Percentiles rank a stretch among this genome's conserved stretches.
Conservation (phyloP, 1,140 invertebrate genomes). For the Ooceraea biroi region DNA sequence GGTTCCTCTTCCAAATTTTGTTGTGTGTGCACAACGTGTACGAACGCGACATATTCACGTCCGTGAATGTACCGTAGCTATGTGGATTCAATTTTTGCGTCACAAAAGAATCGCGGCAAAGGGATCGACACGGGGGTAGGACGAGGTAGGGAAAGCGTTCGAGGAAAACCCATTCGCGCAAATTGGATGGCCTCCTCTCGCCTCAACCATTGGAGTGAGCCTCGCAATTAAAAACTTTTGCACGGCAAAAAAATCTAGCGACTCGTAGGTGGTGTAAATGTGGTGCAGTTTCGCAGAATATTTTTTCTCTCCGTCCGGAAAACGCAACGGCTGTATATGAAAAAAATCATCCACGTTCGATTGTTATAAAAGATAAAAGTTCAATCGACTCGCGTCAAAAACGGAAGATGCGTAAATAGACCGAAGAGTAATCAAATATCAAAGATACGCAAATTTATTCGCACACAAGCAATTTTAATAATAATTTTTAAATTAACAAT, state of each 20-base stretch:
- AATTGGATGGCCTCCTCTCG: conserved; percentile 84
- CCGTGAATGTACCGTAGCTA: conserved; percentile 33
- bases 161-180: conserved; percentile 83
- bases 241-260: conserved; percentile 73
- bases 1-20: conserved; percentile 25
- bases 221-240: conserved; percentile 85
- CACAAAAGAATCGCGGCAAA: conserved; percentile 72
- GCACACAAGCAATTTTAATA: not conserved
- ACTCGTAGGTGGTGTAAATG: conserved; percentile 57
- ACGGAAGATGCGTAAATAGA: not conserved
- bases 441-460: conserved; percentile 20
- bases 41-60: conserved; percentile 2
- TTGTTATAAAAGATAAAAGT: conserved; percentile 42
- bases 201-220: conserved; percentile 74
- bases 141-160: conserved; percentile 70
- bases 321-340: conserved; percentile 15
- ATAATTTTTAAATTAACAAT: too few relatives aligned
- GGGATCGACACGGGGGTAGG: conserved; percentile 36
- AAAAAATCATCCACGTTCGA: conserved; percentile 44
- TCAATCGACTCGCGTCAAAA: conserved; percentile 11
- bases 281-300: conserved; percentile 37
- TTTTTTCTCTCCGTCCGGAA: conserved; percentile 43
- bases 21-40: conserved; percentile 31
- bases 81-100: conserved; percentile 75
- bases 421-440: not conserved